Conservation (phyloP, 2,797 vertebrate genomes). For the Alca torda region DNA sequence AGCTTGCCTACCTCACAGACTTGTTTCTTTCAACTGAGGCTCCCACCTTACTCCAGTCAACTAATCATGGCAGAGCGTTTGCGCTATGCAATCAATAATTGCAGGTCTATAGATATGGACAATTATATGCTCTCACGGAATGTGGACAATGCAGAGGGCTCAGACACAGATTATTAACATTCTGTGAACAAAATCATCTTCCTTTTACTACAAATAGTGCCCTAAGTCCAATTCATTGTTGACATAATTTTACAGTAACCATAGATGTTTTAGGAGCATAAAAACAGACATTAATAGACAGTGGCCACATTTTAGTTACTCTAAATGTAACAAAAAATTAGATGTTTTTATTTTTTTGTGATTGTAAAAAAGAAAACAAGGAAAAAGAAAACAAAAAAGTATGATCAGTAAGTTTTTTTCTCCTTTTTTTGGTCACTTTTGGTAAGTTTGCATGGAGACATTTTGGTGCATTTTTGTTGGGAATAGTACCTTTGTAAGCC, state of each 20-base stretch:
- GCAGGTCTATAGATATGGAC: constrained; percentile 87
- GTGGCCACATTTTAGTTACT: constrained; percentile 82
- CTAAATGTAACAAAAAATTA: constrained; percentile 79
- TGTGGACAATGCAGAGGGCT: constrained; percentile 85
- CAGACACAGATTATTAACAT: constrained; percentile 83
- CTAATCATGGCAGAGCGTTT: constrained; percentile 84
- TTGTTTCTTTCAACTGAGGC: constrained; percentile 86
- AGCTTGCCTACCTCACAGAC: constrained; percentile 89
- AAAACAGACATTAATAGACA: constrained; percentile 68
- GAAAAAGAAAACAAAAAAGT: constrained; percentile 66
- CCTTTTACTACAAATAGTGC: constrained; percentile 39
- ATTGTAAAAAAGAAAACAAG: constrained; percentile 80
- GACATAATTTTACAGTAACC: constrained; percentile 73
- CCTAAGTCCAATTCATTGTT: constrained; percentile 52
- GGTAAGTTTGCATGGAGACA: constrained; percentile 87
- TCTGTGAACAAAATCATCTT: constrained; percentile 53
- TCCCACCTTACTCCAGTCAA: constrained; percentile 85
- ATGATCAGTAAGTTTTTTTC: constrained; percentile 72
- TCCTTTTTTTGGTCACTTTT: constrained; percentile 78
- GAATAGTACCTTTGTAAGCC: constrained; percentile 84
- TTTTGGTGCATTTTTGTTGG: constrained; percentile 83
- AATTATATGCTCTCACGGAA: constrained; percentile 87
- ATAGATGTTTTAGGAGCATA: constrained; percentile 78
- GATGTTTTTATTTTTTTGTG: constrained; percentile 86
- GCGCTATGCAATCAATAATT: constrained; percentile 88